phyloP scores from a whole-genome alignment of 2,113 vertebrate species.

The Labeo catla region DNA sequence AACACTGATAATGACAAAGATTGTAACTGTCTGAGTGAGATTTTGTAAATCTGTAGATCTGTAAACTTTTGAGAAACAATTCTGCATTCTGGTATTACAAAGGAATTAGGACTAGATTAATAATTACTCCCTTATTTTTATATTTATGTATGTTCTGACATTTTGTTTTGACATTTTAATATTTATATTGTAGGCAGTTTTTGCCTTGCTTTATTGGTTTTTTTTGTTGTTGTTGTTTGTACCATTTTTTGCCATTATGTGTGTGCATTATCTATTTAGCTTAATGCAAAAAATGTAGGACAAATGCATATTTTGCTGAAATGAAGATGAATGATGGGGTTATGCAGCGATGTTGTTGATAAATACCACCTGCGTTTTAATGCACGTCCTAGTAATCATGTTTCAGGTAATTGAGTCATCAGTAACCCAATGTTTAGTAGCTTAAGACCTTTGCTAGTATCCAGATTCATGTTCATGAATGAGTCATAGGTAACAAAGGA shows the following conservation, averaged over 20 bases:
- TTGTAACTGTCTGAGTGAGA: too few species aligned
- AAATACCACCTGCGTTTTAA: not conserved
- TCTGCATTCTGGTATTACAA: too few species aligned
- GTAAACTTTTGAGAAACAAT: too few species aligned
- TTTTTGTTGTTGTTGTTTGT: not conserved
- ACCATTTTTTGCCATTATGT: not conserved
- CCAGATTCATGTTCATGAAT: not conserved
- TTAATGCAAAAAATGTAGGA: not conserved
- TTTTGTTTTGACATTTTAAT: not conserved
- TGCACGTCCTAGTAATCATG: not conserved
- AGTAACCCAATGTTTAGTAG: not conserved
- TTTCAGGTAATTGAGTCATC: constrained; percentile 1
- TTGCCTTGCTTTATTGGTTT: too few species aligned
- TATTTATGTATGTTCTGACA: not conserved
- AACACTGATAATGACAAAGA: too few species aligned
- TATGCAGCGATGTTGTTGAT: not conserved
- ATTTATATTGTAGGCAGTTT: too few species aligned
- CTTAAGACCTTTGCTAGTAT: not conserved
- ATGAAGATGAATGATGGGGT: not conserved
- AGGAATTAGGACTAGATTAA: too few species aligned
- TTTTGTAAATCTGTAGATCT: too few species aligned
- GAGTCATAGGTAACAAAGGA: not conserved
- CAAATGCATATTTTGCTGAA: not conserved
- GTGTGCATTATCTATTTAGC: not conserved
- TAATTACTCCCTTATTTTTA: too few species aligned